Conservation (phyloP, 2,113 vertebrate species). For the Picathartes gymnocephalus region DNA sequence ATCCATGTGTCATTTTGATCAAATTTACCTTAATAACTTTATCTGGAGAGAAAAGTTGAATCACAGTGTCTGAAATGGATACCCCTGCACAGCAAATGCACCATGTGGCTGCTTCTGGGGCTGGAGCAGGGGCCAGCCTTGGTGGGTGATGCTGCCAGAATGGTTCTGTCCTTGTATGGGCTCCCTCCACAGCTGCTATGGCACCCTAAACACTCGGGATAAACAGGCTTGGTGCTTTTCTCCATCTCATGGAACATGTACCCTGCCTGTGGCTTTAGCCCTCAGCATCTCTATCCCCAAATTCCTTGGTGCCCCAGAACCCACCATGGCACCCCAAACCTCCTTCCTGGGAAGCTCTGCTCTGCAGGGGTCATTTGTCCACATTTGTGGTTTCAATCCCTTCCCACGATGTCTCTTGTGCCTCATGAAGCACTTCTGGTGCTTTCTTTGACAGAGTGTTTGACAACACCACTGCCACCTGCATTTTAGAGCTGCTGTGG, state of each 20-base stretch:
- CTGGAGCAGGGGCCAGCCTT: neutral
- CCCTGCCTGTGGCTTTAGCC: neutral
- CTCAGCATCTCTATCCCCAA: neutral
- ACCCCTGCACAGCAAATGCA: neutral
- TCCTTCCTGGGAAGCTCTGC: neutral
- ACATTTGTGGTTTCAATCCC: fast-evolving
- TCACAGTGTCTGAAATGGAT: slow-evolving; percentile 13
- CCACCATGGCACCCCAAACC: neutral
- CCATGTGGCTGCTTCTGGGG: neutral
- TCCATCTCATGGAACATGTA: fast-evolving
- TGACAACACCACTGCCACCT: neutral
- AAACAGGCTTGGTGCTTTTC: neutral
- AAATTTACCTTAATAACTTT: slow-evolving; percentile 80
- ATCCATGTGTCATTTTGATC: slow-evolving; percentile 79
- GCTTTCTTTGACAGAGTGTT: neutral
- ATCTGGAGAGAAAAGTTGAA: slow-evolving; percentile 65
- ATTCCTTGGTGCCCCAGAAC: neutral
- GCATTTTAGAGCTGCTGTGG: neutral
- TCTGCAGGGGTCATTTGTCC: neutral
- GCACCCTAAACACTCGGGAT: neutral
- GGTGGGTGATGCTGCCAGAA: neutral
- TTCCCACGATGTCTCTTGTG: neutral
- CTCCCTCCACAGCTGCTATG: neutral
- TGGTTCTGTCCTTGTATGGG: neutral
- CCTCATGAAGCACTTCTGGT: neutral